Base-by-base conservation (phyloP, 2,113 vertebrate species). In the Brachypteracias leptosomus region DNA sequence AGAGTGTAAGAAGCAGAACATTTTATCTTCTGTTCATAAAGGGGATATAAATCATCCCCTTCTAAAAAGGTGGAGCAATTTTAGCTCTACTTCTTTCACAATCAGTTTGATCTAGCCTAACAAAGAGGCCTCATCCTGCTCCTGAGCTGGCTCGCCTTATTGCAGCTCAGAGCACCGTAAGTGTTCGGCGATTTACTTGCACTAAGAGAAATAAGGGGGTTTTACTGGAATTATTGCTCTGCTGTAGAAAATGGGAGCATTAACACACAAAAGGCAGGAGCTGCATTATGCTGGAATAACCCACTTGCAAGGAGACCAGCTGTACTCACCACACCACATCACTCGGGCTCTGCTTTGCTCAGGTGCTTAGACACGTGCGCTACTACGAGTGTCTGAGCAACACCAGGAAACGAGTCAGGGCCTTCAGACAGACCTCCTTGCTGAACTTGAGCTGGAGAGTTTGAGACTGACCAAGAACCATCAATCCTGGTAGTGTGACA, bases 1-100 rank as follows among this genome's bases (percentile, higher is more conserved):
- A 93, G 58, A 90, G 65, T 82, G 65, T 77, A 75, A 89, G 83
- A 92, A 93, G 89, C 77, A 88, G 91, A 97, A 95, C 83, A 91
- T 85, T 96, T 96, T 90, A 90, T 94, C 91, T 95, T 68, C 47
- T 75, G 68, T 28, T 89, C 95, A 93, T 96, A 93, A 96, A 95
- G 42, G 35, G 94, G 91, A 90, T 80, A 96, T 95, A 95, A 97
- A 96, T 96, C 95, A 95, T 68, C 59, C 73, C 42, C 84, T 91
- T 92, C 76, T 88, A 88, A 96, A 95, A 95, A 92, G 89, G 70
- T 91, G 77, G 89, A 96, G 75, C 46, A 70, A 89, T 93, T 97
- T 86, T 85, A 83, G 49, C 87, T 94, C 75, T 42, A 71, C 59
- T 40, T 80, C 95, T 92, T 79, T 75, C 2, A 2, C 52, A 72